Percentiles rank a stretch among this genome's conserved stretches.
Conservation (phyloP, 2,113 vertebrate species). For the Zapus hudsonius region DNA sequence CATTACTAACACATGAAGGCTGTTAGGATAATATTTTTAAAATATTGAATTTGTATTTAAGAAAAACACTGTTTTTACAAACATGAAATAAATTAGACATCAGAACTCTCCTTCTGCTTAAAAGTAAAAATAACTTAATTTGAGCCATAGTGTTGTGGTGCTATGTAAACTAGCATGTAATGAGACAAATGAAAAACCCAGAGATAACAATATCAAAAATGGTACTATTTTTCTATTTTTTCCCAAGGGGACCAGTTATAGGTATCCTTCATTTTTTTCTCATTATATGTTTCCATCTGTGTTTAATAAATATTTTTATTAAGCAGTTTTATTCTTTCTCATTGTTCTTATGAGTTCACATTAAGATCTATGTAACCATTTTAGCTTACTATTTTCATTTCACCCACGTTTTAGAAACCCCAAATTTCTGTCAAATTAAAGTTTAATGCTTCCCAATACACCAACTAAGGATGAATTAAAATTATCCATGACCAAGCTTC, state of each 20-base stretch:
- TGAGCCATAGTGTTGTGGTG: conserved; percentile 59
- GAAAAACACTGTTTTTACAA: conserved; percentile 69
- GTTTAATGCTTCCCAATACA: conserved; percentile 8
- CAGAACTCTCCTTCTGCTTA: conserved; percentile 79
- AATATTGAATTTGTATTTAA: conserved; percentile 75
- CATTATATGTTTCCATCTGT: conserved; percentile 16
- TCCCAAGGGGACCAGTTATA: neutral
- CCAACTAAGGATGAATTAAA: neutral
- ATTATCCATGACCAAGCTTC: conserved; percentile 6
- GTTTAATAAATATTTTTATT: conserved; percentile 63
- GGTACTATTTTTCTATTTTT: conserved; percentile 2
- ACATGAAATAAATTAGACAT: conserved; percentile 79
- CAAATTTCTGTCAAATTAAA: conserved; percentile 16
- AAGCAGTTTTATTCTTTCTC: conserved; percentile 11
- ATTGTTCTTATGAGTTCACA: neutral
- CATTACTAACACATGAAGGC: conserved; percentile 70
- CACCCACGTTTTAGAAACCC: conserved; percentile 58
- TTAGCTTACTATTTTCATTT: conserved; percentile 63
- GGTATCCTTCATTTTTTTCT: conserved; percentile 16
- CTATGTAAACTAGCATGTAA: conserved; percentile 58
- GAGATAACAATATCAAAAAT: conserved; percentile 45
- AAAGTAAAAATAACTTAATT: conserved; percentile 80
- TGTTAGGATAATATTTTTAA: conserved; percentile 81
- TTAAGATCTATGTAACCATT: conserved; percentile 45
- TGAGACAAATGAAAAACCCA: conserved; percentile 47